Conservation (phyloP, 2,113 vertebrate genomes). For the Manacus vitellinus region DNA sequence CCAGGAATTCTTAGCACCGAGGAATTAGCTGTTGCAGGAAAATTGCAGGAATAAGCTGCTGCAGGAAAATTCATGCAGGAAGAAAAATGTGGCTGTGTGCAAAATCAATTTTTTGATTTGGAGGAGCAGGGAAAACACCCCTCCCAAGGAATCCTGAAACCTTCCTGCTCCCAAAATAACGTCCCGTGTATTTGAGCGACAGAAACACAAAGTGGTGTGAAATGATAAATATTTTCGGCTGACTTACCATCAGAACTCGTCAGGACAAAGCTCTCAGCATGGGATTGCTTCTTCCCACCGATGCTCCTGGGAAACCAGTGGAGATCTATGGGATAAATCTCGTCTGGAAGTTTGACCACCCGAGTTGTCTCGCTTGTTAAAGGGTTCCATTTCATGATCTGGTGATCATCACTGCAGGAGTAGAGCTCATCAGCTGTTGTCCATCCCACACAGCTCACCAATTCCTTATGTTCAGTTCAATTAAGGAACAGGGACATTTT, state of each 20-base stretch:
- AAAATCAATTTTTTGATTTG: background rate
- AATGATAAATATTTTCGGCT: background rate
- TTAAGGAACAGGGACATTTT: constrained; percentile 73
- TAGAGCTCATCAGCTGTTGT: constrained; percentile 92
- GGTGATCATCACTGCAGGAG: constrained; percentile 95
- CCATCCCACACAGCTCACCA: constrained; percentile 96
- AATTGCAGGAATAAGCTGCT: background rate
- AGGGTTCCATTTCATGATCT: constrained; percentile 92
- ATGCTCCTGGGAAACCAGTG: constrained; percentile 92
- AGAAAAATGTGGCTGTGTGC: background rate
- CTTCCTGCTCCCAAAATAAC: background rate
- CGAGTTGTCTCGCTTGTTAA: constrained; percentile 84
- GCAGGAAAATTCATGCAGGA: background rate
- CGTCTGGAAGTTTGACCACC: constrained; percentile 86
- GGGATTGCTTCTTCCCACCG: constrained; percentile 87
- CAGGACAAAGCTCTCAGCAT: constrained; percentile 89
- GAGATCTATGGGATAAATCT: constrained; percentile 89
- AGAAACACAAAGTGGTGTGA: rapidly evolving
- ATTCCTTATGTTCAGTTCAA: constrained; percentile 84
- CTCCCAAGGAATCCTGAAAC: background rate
- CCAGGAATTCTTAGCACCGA: constrained; percentile 8
- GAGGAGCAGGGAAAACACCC: background rate
- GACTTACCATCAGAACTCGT: constrained; percentile 93
- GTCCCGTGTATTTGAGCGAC: background rate
- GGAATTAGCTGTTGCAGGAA: background rate